Evolutionary conservation across 2,113 vertebrate species (phyloP).

Genomic region (Zosterops japonicus): DNA sequence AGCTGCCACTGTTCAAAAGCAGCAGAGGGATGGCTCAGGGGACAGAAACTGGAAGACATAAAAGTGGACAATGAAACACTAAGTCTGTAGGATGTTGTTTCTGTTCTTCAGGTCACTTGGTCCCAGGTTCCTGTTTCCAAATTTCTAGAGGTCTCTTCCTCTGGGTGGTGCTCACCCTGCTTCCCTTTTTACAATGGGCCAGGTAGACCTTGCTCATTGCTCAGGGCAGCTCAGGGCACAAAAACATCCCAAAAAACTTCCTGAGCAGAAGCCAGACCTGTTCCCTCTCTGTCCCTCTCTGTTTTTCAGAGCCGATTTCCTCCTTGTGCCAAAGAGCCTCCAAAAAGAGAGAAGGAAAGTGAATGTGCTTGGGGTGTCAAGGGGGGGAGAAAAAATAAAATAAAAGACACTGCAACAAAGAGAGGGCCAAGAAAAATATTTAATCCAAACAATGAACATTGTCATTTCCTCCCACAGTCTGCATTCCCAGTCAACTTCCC

Average conservation of each 20-base stretch:
- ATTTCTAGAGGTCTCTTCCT: neutral
- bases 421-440: slow-evolving; percentile 75
- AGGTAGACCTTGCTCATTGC: neutral
- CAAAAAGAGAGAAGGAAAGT: slow-evolving; percentile 20
- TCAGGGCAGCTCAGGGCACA: neutral
- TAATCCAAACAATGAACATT: slow-evolving; percentile 75
- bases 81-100: neutral
- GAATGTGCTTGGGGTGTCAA: neutral
- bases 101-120: neutral
- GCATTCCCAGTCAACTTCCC: slow-evolving; percentile 73
- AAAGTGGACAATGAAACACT: neutral
- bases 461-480: slow-evolving; percentile 75
- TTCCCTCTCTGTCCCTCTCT: neutral
- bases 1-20: neutral
- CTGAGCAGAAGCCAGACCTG: neutral
- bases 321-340: neutral
- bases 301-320: slow-evolving; percentile 5
- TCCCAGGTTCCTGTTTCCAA: neutral
- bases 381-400: slow-evolving; percentile 6
- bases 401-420: slow-evolving; percentile 51
- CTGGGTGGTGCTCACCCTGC: neutral
- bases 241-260: neutral
- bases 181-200: neutral
- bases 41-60: neutral
- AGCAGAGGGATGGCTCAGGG: neutral